Conservation (phyloP, 35 echinoderm and acorn worm species). For the Apostichopus parvimensis region DNA sequence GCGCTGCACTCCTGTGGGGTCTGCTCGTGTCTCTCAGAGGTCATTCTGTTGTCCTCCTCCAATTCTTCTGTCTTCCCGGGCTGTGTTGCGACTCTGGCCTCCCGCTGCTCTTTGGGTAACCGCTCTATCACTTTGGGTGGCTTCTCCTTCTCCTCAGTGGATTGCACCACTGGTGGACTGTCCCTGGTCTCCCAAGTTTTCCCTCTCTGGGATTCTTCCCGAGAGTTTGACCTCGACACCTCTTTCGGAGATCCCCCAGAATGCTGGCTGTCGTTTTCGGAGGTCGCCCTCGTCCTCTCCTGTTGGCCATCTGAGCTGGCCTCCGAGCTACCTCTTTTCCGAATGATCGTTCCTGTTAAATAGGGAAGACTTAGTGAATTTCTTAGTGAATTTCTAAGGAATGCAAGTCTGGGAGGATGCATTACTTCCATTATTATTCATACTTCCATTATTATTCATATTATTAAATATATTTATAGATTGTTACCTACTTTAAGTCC, state of each 20-base stretch:
- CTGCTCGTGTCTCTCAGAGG: background rate
- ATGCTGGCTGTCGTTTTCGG: constrained; percentile 39
- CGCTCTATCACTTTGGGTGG: constrained; percentile 29
- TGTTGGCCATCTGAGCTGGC: constrained; percentile 54
- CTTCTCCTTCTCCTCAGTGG: background rate
- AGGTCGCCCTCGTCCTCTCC: constrained; percentile 26
- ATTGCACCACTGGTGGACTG: constrained; percentile 30
- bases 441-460: background rate
- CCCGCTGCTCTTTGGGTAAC: constrained; percentile 33
- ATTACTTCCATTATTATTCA: background rate
- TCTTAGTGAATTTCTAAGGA: too few relatives aligned
- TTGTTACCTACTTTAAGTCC: background rate
- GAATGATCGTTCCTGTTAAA: constrained; percentile 33
- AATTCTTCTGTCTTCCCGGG: background rate
- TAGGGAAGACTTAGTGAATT: constrained; percentile 8
- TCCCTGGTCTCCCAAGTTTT: constrained; percentile 35
- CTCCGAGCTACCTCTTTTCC: constrained; percentile 42
- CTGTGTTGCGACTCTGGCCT: constrained; percentile 8
- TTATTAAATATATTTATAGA: too few relatives aligned
- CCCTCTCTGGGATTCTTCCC: constrained; percentile 21
- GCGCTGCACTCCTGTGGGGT: background rate
- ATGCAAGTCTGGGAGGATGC: background rate
- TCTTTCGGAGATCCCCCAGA: constrained; percentile 44
- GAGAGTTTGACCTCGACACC: constrained; percentile 39
- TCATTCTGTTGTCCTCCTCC: background rate